A percentile compares a stretch with the other conserved stretches of the same genome.
Conservation (phyloP, 2,113 vertebrate species). For the Arizona elegans region DNA sequence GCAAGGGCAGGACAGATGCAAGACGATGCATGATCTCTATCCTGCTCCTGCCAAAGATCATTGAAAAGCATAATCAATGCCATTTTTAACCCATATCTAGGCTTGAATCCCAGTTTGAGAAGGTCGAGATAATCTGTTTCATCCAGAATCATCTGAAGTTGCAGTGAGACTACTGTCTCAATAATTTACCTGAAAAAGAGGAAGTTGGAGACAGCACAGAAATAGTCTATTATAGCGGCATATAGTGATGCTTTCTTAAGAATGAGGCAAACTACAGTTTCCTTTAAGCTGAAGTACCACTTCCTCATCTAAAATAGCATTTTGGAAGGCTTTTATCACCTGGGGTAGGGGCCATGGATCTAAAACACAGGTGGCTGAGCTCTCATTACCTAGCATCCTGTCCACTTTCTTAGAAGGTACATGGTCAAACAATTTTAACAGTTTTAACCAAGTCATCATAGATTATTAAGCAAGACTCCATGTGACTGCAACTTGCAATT, state of each 20-base stretch:
- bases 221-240: background rate
- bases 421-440: background rate
- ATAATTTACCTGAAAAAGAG: background rate
- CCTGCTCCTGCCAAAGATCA: background rate
- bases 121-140: background rate
- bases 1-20: background rate
- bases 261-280: background rate
- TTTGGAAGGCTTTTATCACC: background rate
- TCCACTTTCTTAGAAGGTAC: background rate
- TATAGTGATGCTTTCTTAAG: background rate
- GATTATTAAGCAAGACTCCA: background rate
- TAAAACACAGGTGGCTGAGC: background rate
- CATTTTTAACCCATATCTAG: background rate
- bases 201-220: background rate
- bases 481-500: background rate
- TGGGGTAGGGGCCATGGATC: background rate
- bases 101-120: background rate
- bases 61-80: background rate
- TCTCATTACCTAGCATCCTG: background rate
- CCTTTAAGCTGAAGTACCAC: background rate
- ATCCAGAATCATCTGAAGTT: background rate
- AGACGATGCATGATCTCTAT: background rate
- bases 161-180: background rate
- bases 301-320: background rate
- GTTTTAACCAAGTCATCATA: background rate